Conservation (phyloP, 2,113 vertebrate species). For the Aix galericulata region DNA sequence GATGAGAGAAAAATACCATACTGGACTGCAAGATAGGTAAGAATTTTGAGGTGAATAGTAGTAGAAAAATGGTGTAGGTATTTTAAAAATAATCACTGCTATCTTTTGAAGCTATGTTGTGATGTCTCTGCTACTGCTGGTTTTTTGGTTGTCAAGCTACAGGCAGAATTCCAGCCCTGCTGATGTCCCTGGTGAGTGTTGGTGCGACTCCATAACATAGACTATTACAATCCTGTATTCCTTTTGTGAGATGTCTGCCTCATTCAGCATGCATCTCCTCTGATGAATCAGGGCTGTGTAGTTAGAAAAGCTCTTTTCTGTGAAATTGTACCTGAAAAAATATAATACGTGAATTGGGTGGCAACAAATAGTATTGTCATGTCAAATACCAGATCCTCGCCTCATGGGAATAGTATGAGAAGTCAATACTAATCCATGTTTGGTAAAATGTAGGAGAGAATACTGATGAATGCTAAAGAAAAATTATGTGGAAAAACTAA, state of each 20-base stretch:
- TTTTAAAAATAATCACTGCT: not conserved
- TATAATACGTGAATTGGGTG: not conserved
- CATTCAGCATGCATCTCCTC: rapidly evolving
- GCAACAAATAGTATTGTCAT: not conserved
- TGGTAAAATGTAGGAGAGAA: not conserved
- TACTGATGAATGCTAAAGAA: not conserved
- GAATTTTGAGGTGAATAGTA: not conserved
- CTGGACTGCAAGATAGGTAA: not conserved
- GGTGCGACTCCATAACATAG: not conserved
- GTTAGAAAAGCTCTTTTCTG: not conserved
- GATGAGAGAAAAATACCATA: not conserved
- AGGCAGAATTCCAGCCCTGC: not conserved
- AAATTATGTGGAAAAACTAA: not conserved
- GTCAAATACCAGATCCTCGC: not conserved
- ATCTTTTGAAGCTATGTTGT: not conserved
- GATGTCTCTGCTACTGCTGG: not conserved
- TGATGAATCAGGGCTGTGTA: not conserved
- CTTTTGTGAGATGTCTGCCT: not conserved
- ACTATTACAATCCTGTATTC: rapidly evolving
- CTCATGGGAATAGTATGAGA: not conserved
- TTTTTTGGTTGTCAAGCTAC: not conserved
- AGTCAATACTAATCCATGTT: not conserved
- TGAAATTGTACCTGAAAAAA: not conserved
- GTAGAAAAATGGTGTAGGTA: not conserved
- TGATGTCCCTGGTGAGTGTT: not conserved